Evolutionary conservation across 2,888 invertebrate species (phyloP), one percentile per base, ranked within the genome.

Genomic region (Rhimphoctona megacephalus): DNA sequence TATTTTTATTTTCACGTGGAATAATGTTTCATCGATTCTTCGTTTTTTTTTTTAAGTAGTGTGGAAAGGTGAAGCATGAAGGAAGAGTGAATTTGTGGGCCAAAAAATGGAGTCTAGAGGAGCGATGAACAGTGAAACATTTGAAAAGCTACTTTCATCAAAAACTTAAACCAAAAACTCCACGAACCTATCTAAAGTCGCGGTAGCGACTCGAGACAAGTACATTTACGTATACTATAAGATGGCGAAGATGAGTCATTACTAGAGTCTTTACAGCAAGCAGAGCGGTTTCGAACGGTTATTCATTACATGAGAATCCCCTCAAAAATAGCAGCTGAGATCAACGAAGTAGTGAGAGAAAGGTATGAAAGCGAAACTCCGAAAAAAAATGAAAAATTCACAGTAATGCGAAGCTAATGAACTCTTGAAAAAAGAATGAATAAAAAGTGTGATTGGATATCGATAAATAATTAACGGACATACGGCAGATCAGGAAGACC

Each of bases 401-500:
- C 17, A 17, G 5, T 17, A 7, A 61, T 17, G 30, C 61, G 30
- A 36, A 66, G 19, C 22, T 36, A 9, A 33, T 39, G 9, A n/a
- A n/a, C 11, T 25, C 2, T 2, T 8, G 36, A 36, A 66, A 36
- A 33, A 33, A 19, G 17, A 33, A 33, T 11, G 9, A 66, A n/a
- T n/a, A 17, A 39, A 0, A 39, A 39, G 30, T 36, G 11, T 22
- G 22, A 67, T 11, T 19, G 39, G 39, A 39, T 11, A 11, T 39
- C 67, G n/a, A n/a, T 36, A 11, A 39, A 67, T 67, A 67, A 39
- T 67, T 39, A n/a, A 67, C 54, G 61, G 43, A 87, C 86, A 74
- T 87, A 87, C 86, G 70, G 70, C 43, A 70, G 54, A 72, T 87
- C 84, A 8, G 22, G 46, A 79, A 80, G 78, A 49, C 25, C 76